Evolutionary conservation across 2,888 invertebrate species (phyloP), one percentile per base, ranked within the genome.

Genomic region (Magallana nippona): DNA sequence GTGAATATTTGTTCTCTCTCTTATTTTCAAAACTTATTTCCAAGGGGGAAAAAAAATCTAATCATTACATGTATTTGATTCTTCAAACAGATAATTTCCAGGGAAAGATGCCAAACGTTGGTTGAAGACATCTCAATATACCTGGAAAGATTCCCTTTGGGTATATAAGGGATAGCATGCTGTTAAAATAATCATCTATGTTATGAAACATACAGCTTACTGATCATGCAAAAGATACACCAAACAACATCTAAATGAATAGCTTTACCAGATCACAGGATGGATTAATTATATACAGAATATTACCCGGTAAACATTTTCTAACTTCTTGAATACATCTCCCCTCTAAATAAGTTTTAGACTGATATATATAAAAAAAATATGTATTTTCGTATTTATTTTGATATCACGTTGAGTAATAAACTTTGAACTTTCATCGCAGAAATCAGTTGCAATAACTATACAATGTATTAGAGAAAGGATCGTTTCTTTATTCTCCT

Each of bases 201-300:
- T 81, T 81, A 81, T 81, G 81, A 81, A 62, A 81, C 44, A 44
- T 44, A 44, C 32, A 17, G 80, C 57, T 81, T 81, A 81, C 81
- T 57, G 71, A 71, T 71, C 71, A 71, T 71, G 71, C 71, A 71
- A 60, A n/a, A 60, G 71, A 71, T 71, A 71, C 71, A 71, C 71
- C 27, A 71, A 71, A 71, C 27, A 71, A 71, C 71, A 71, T 71
- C 71, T 71, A 27, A 27, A 71, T 27, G 27, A 71, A 71, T 71
- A 22, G 13, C 5, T 71, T 27, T 71, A 71, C 22, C 71, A 71
- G 71, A 44, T 44, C 32, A 27, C 27, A 71, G 22, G 27, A 27
- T 10, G 63, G 27, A 63, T 22, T 71, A 71, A 71, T 71, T 27
- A 27, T 22, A 32, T 32, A 71, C 27, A 10, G 60, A n/a, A 11